Evolutionary conservation across 2,888 invertebrate genomes (phyloP).

Genomic region (Phlogophora meticulosa): DNA sequence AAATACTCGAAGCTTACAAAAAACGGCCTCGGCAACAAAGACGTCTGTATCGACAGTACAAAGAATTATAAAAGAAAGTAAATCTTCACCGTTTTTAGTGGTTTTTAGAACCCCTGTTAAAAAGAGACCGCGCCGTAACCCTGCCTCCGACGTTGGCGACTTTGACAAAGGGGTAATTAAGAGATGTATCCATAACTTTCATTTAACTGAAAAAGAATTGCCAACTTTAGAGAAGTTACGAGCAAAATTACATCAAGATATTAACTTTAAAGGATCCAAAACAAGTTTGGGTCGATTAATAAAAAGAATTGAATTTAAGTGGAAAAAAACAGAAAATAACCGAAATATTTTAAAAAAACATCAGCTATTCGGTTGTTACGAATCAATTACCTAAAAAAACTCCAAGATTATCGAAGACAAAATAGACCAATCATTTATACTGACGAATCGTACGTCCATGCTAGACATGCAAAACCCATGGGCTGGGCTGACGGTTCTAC

Average conservation of each 20-base stretch:
- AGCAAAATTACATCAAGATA: constrained; percentile 3
- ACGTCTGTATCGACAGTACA: constrained; percentile 1
- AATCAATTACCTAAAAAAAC: constrained; percentile 5
- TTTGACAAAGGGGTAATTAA: constrained; percentile 3
- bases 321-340: constrained; percentile 15
- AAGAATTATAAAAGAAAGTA: background rate
- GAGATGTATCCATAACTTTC: background rate
- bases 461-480: no score
- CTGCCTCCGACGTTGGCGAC: background rate
- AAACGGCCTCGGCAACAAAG: background rate
- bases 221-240: background rate
- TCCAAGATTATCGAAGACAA: background rate
- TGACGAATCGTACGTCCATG: no score
- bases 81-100: background rate
- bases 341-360: constrained; percentile 7
- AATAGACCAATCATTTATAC: constrained; percentile 4
- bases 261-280: constrained; percentile 7
- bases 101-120: constrained; percentile 8
- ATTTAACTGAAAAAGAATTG: constrained; percentile 3
- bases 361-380: constrained; percentile 3
- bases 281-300: background rate
- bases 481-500: constrained; percentile 5
- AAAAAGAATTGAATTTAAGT: constrained; percentile 2
- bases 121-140: background rate
- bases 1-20: constrained; percentile 9